Percentiles rank a stretch among this genome's conserved stretches.
Conservation (phyloP, 2,888 invertebrate species). For the Creontiades dilutus region DNA sequence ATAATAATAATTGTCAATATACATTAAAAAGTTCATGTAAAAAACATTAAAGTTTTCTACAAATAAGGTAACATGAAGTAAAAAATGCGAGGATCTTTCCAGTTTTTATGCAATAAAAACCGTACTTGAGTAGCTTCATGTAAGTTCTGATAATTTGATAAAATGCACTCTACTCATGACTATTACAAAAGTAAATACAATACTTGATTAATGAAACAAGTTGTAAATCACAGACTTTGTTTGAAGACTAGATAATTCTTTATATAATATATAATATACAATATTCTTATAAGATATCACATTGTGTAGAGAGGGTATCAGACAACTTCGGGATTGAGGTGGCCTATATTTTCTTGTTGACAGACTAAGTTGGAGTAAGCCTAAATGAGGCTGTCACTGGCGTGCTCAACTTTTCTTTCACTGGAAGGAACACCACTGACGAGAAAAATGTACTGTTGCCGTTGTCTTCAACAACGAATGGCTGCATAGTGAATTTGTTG, state of each 20-base stretch:
- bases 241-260: slow-evolving; percentile 71
- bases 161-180: slow-evolving; percentile 65
- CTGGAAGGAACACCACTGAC: slow-evolving; percentile 95
- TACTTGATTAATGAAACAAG: slow-evolving; percentile 69
- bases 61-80: slow-evolving; percentile 67
- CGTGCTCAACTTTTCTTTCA: slow-evolving; percentile 90
- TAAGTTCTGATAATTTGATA: slow-evolving; percentile 60
- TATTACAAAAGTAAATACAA: slow-evolving; percentile 67
- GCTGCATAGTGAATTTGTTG: slow-evolving; percentile 88
- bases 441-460: slow-evolving; percentile 86
- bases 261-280: slow-evolving; percentile 66
- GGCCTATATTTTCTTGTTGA: slow-evolving; percentile 4
- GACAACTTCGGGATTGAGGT: slow-evolving; percentile 64
- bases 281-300: slow-evolving; percentile 70
- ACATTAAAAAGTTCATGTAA: slow-evolving; percentile 48
- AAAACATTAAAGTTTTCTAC: slow-evolving; percentile 56
- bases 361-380: slow-evolving; percentile 90
- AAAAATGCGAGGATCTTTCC: slow-evolving; percentile 71
- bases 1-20: slow-evolving; percentile 58
- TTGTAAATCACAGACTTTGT: slow-evolving; percentile 70
- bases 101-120: slow-evolving; percentile 67
- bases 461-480: slow-evolving; percentile 90
- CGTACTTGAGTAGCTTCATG: slow-evolving; percentile 65
- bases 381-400: slow-evolving; percentile 94
- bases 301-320: slow-evolving; percentile 70